These are phyloP conservation scores for Drosophila trichaetosa DNA, from an alignment of 2,888 invertebrate species.

Conservation along the genomic window DNA sequence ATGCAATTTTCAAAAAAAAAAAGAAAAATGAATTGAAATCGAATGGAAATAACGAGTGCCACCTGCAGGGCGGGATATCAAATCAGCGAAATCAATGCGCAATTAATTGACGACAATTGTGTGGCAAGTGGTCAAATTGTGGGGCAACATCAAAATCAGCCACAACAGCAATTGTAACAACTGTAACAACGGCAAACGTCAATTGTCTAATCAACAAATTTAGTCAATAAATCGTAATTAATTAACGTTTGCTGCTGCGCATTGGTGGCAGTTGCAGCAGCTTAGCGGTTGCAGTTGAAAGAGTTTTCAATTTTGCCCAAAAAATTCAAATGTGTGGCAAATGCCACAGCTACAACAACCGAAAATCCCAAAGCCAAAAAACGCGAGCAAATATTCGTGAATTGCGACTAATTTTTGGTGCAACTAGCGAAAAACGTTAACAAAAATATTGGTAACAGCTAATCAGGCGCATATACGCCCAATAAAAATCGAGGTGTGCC, in stretches of 20 bases:
- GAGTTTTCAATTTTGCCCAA: slow-evolving; percentile 51
- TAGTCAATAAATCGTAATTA: slow-evolving; percentile 85
- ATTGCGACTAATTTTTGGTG: slow-evolving; percentile 75
- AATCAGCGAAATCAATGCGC: slow-evolving; percentile 75
- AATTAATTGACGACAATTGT: slow-evolving; percentile 80
- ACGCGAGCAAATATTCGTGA: slow-evolving; percentile 62
- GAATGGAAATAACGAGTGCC: slow-evolving; percentile 55
- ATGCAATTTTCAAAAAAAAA: slow-evolving; percentile 7
- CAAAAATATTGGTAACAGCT: slow-evolving; percentile 70
- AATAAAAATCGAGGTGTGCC: slow-evolving; percentile 62
- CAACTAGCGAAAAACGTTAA: slow-evolving; percentile 45
- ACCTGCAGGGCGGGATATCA: slow-evolving; percentile 76
- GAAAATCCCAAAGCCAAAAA: slow-evolving; percentile 22
- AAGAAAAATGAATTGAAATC: slow-evolving; percentile 40
- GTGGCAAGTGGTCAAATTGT: slow-evolving; percentile 73
- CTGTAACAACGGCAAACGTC: slow-evolving; percentile 66
- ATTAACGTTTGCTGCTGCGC: slow-evolving; percentile 77
- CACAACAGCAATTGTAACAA: slow-evolving; percentile 40
- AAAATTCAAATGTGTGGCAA: slow-evolving; percentile 51
- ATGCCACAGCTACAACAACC: slow-evolving; percentile 25
- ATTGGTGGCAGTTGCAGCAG: slow-evolving; percentile 32
- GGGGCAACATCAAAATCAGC: slow-evolving; percentile 69
- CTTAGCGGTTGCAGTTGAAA: slow-evolving; percentile 48
- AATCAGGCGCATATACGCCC: slow-evolving; percentile 59
- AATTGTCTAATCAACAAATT: slow-evolving; percentile 83